A percentile compares a stretch with the other conserved stretches of the same genome.
Evolutionary conservation across 2,113 vertebrate genomes (phyloP).

Genomic region (Turnix velox): DNA sequence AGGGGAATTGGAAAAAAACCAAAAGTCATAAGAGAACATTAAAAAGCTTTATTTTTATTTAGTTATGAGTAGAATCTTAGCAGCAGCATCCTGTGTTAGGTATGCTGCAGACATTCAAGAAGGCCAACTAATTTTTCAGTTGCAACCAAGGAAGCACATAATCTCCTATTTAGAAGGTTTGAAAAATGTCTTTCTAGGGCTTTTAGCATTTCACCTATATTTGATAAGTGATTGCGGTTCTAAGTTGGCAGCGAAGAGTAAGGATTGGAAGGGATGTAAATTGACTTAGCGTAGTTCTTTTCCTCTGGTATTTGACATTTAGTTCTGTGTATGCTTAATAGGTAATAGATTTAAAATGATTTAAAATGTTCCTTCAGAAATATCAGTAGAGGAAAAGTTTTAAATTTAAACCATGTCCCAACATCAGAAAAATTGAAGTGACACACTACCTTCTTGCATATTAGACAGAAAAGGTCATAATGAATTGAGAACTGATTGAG

Average conservation of each 20-base stretch:
- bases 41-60: background rate
- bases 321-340: background rate
- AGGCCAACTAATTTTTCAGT: background rate
- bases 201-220: background rate
- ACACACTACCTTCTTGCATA: background rate
- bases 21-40: background rate
- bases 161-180: background rate
- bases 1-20: background rate
- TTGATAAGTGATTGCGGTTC: background rate
- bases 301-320: background rate
- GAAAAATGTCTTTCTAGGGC: background rate
- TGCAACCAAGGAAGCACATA: background rate
- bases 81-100: background rate
- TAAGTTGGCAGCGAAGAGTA: background rate
- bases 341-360: background rate
- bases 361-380: background rate
- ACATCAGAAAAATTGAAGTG: background rate
- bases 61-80: background rate
- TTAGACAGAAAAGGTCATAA: background rate
- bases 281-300: background rate
- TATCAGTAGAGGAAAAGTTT: background rate
- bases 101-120: background rate
- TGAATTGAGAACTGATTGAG: background rate
- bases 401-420: background rate
- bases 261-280: background rate